Base-by-base conservation (phyloP, 2,113 vertebrate genomes). In the Oreochromis aureus region DNA sequence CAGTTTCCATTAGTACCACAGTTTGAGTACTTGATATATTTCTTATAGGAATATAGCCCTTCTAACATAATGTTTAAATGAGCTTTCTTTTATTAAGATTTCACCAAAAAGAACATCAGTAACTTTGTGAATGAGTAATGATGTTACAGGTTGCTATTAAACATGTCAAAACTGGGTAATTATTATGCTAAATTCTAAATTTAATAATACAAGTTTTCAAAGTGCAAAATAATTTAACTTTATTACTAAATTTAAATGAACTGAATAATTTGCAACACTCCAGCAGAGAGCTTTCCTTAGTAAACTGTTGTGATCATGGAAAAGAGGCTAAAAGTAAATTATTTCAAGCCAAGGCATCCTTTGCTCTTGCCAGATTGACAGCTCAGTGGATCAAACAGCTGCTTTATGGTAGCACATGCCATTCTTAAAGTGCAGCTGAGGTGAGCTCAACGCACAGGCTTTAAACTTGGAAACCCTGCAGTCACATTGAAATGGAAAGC, bases 281-380 rank as follows among this genome's bases (percentile, higher is more conserved):
- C 11, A 44, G 13, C 22, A 6, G 18, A 46, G 5, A 4, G 18
- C 3, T 18, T 6, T 5, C 10, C 12, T 10, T 39, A 7, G 18
- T 51, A 32, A 32, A 71, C 61, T 54, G 18, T 81, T 4, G 16
- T 30, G 69, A 58, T 71, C 4, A 27, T 55, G 6, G 36, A 30
- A n/a, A 81, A 24, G 51, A 76, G 76, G 84, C 44, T 59, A 56
- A 87, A 89, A 85, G 44, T 83, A 63, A 82, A 63, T 12, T 1
- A 83, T 82, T 69, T 80, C 0, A 2, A 19, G 36, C 6, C 63
- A 36, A 27, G 71, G 58, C 48, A 63, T 76, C 27, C 32, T 30
- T 41, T 56, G 69, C 51, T 56, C 19, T 80, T 84, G 71, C 87
- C 76, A 89, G 73, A 89, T 12, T 93, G 91, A 91, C 85, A 83